Percentiles rank a stretch among this genome's conserved stretches.
phyloP scores from a whole-genome alignment of 2,797 vertebrate genomes.

The Naso thynnoides region DNA sequence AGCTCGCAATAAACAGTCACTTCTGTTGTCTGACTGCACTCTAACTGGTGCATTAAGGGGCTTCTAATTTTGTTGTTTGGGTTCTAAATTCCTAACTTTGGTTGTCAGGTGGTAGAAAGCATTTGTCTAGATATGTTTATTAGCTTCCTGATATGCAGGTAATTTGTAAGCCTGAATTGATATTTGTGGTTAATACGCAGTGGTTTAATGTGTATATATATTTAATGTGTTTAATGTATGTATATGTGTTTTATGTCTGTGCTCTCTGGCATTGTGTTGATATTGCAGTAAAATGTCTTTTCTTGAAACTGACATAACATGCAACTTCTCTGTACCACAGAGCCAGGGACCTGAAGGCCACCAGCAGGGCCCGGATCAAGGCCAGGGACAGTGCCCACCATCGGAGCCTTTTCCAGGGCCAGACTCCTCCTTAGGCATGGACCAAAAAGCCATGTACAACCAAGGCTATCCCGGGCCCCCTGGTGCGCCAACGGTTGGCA shows the following conservation, averaged over 20 bases:
- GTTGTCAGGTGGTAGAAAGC: too few relatives aligned
- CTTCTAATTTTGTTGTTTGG: too few relatives aligned
- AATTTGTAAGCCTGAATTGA: background rate
- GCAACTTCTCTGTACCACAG: conserved; percentile 43
- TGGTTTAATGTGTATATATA: background rate
- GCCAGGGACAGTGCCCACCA: conserved; percentile 71
- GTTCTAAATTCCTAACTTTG: too few relatives aligned
- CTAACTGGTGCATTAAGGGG: too few relatives aligned
- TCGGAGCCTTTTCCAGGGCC: conserved; percentile 90
- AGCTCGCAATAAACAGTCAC: too few relatives aligned
- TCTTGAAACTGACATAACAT: conserved; percentile 6
- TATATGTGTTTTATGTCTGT: background rate
- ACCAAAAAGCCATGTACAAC: conserved; percentile 92
- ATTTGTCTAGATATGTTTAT: background rate
- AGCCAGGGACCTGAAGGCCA: conserved; percentile 86
- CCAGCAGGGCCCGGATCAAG: conserved; percentile 62
- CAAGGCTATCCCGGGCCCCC: conserved; percentile 92
- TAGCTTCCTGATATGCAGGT: background rate
- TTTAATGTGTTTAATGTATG: background rate
- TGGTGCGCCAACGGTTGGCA: conserved; percentile 87
- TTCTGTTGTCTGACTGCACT: too few relatives aligned
- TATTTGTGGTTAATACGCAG: background rate
- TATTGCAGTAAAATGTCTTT: background rate
- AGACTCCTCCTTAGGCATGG: conserved; percentile 89
- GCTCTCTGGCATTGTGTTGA: background rate